Base-by-base conservation (phyloP, 1,140 invertebrate species). In the Parasteatoda tepidariorum region DNA sequence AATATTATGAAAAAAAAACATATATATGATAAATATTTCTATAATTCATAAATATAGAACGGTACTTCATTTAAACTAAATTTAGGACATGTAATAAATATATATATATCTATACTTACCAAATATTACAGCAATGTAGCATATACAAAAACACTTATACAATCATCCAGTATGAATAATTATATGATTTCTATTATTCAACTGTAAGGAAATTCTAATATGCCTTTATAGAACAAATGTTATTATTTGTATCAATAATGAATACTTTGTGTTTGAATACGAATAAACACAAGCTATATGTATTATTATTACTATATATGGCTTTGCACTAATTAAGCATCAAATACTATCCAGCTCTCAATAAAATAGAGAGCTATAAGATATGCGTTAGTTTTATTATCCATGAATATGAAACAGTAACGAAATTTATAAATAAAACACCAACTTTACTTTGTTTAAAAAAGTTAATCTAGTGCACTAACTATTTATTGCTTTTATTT, bases 91-190 rank as follows among this genome's bases (percentile, higher is more conserved):
- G n/a, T n/a, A n/a, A n/a, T n/a, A n/a, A n/a, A n/a, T n/a, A n/a
- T n/a, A n/a, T n/a, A n/a, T n/a, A n/a, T n/a, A n/a, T n/a, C n/a
- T n/a, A 68, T 79, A 79, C 76, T 79, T 38, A 81, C 78, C 78
- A 81, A 81, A 70, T 59, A 71, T 48, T 81, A 82, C 55, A 82
- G 66, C 78, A 66, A 61, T 82, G 41, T 54, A 71, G 55, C 71
- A 61, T 48, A 82, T 71, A 82, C 33, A 71, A 82, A 71, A 67
- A 82, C 78, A 82, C 67, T 61, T 59, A 38, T 70, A 61, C 66
- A 82, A 82, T 70, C 78, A 82, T 82, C 78, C 78, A 82, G 33
- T n/a, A 82, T 70, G 57, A 61, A 61, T 67, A 61, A 71, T 62
- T n/a, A 31, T 31, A 57, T 38, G 34, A 67, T 13, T 30, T 68